Conservation (phyloP, 2,113 vertebrate species). For the Sinosuthora webbiana region DNA sequence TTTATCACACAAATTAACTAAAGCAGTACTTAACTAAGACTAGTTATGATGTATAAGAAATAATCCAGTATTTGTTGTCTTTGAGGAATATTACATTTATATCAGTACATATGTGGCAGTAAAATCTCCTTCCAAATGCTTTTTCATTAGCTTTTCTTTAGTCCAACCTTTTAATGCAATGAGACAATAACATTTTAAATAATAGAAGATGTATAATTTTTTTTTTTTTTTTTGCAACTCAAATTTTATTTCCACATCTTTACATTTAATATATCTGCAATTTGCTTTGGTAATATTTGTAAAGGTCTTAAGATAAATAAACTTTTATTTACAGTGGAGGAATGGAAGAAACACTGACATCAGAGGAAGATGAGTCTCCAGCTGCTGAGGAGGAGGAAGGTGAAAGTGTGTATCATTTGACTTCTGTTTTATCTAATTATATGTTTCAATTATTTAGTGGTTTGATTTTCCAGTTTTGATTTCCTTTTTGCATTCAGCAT, state of each 20-base stretch:
- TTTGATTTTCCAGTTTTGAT: neutral
- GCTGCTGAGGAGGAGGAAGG: slow-evolving; percentile 38
- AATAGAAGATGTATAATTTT: neutral
- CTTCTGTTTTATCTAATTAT: neutral
- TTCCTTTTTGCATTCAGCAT: neutral
- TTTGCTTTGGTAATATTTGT: neutral
- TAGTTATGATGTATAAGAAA: neutral
- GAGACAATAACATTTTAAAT: neutral
- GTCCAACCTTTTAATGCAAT: neutral
- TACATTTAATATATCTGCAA: neutral
- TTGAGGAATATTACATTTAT: neutral
- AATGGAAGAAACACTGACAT: slow-evolving; percentile 42
- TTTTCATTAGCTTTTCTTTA: neutral
- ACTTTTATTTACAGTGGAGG: slow-evolving; percentile 69
- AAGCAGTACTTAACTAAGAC: neutral
- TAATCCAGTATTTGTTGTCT: neutral
- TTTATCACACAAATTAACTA: neutral
- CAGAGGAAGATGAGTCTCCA: slow-evolving; percentile 49
- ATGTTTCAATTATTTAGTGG: neutral
- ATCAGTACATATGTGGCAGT: neutral
- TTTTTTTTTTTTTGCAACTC: neutral
- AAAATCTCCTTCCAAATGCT: neutral
- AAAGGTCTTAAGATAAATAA: neutral
- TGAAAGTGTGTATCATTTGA: slow-evolving; percentile 56
- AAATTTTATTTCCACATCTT: neutral